These are phyloP conservation scores for Halesus radiatus DNA, from an alignment of 1,140 invertebrate genomes.

Conservation along the genomic window DNA sequence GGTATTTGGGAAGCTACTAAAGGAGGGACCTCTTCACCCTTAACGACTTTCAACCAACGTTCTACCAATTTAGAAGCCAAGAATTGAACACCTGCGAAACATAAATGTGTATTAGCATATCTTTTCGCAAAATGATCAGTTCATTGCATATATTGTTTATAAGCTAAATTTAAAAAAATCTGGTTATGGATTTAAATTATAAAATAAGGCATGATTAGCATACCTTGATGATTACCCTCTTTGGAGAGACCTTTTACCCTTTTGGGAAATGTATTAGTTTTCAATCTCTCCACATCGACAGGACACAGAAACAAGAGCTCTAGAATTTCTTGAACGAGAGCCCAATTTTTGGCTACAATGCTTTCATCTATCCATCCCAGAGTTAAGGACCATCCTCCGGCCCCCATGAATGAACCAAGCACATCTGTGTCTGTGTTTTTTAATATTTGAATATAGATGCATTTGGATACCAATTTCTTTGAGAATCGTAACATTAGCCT, in stretches of 20 bases:
- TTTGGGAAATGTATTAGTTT: conserved; percentile 92
- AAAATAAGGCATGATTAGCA: conserved; percentile 54
- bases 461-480: conserved; percentile 95
- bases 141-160: background rate
- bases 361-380: conserved; percentile 91
- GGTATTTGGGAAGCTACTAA: conserved; percentile 62
- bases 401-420: conserved; percentile 88
- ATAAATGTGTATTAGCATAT: background rate
- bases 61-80: conserved; percentile 88
- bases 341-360: conserved; percentile 85
- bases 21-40: conserved; percentile 72
- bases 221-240: conserved; percentile 83
- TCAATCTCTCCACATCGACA: conserved; percentile 89
- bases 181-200: too few species aligned
- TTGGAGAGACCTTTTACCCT: conserved; percentile 91
- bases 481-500: conserved; percentile 97
- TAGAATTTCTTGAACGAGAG: conserved; percentile 87
- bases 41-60: conserved; percentile 91
- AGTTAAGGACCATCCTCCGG: conserved; percentile 91
- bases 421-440: conserved; percentile 89
- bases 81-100: conserved; percentile 75
- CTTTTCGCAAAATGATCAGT: background rate
- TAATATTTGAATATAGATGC: conserved; percentile 94
- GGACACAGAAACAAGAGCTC: conserved; percentile 87
- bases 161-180: too few species aligned